phyloP scores from a whole-genome alignment of 2,113 vertebrate species.

The human (Homo sapiens) region GRCh38 chr4:170188501-170189000 shows the following conservation, averaged over 20 bases:
- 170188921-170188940: not conserved
- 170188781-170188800: not conserved
- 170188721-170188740: not conserved
- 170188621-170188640: not conserved
- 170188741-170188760: not conserved
- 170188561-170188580: not conserved
- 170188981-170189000: not conserved
- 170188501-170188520: not conserved
- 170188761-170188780: not conserved
- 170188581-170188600: not conserved
- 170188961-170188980: not conserved
- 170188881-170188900: not conserved
- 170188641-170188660: not conserved
- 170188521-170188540: not conserved
- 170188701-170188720: not conserved
- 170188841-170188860: not conserved
- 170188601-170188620: not conserved
- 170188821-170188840: not conserved
- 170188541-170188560: not conserved
- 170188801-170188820: not conserved
- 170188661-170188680: not conserved
- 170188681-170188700: not conserved
- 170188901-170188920: not conserved
- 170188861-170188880: not conserved
- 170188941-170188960: not conserved